A percentile compares a stretch with the other conserved stretches of the same genome.
Conservation (phyloP, 2,888 invertebrate genomes). For the Acanthococcus lagerstroemiae region DNA sequence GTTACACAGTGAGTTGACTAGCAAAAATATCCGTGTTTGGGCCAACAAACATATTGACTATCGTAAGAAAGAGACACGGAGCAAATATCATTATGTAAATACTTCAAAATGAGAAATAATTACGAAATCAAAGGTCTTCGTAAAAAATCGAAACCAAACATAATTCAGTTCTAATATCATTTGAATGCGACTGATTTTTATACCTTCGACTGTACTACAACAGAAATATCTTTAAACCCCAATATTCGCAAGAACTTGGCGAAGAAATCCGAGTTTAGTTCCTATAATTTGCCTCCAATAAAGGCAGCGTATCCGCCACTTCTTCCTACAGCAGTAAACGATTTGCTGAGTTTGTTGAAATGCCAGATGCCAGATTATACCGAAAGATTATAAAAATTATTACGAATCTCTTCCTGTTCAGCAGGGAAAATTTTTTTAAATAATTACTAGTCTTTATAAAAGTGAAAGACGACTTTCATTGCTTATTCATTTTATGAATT, state of each 20-base stretch:
- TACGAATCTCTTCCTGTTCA: neutral
- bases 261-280: neutral
- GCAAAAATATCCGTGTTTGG: too few relatives aligned
- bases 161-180: conserved; percentile 2
- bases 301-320: neutral
- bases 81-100: too few relatives aligned
- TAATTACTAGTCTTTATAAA: too few relatives aligned
- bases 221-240: neutral
- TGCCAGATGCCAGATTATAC: neutral
- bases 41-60: too few relatives aligned
- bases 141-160: conserved; percentile 11
- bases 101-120: too few relatives aligned
- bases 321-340: neutral
- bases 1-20: too few relatives aligned
- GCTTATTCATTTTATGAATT: neutral
- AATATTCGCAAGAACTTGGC: neutral
- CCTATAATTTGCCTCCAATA: neutral
- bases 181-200: conserved; percentile 7
- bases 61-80: too few relatives aligned
- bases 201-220: neutral
- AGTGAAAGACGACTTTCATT: neutral
- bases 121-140: too few relatives aligned
- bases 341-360: conserved; percentile 6
- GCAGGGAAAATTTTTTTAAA: neutral
- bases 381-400: conserved; percentile 6